Percentiles rank a stretch among this genome's conserved stretches.
phyloP scores from a whole-genome alignment of 2,888 invertebrate genomes.

The Harpagoxenus sublaevis region DNA sequence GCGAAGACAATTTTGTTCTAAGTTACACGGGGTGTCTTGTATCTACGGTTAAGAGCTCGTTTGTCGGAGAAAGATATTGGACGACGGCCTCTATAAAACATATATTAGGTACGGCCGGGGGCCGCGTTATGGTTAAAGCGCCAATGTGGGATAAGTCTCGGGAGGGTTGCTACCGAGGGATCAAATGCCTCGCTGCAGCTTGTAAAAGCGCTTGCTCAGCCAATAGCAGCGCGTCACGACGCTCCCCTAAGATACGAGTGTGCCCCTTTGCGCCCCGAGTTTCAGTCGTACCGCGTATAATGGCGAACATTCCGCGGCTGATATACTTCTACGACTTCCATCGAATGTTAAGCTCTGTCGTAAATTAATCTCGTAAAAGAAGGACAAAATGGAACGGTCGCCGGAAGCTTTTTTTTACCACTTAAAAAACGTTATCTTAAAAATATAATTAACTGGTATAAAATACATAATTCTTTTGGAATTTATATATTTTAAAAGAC shows the following conservation, averaged over 20 bases:
- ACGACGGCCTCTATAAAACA: conserved; percentile 73
- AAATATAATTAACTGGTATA: not conserved
- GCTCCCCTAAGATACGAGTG: conserved; percentile 43
- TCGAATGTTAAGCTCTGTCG: conserved; percentile 79
- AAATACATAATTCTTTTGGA: not conserved
- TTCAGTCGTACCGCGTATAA: conserved; percentile 71
- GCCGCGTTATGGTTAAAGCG: conserved; percentile 25
- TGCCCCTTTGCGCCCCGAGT: conserved; percentile 58
- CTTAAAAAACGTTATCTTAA: not conserved
- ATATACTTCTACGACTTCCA: conserved; percentile 75
- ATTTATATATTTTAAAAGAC: not conserved
- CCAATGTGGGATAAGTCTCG: conserved; percentile 66
- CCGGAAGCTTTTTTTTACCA: conserved; percentile 24
- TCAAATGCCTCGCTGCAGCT: conserved; percentile 59
- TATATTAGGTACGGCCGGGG: conserved; percentile 69
- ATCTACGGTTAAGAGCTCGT: conserved; percentile 53
- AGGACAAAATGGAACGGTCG: conserved; percentile 21
- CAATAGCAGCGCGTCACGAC: conserved; percentile 60
- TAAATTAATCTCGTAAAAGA: conserved; percentile 82
- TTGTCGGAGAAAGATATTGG: conserved; percentile 66
- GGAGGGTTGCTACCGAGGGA: conserved; percentile 74
- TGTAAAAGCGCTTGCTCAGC: conserved; percentile 68
- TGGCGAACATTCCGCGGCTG: conserved; percentile 78
- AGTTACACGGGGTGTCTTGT: conserved; percentile 21
- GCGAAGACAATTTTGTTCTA: conserved; percentile 21